Percentiles rank a stretch among this genome's conserved stretches.
phyloP scores from a whole-genome alignment of 2,797 vertebrate genomes.

The Sandelia bainsii region DNA sequence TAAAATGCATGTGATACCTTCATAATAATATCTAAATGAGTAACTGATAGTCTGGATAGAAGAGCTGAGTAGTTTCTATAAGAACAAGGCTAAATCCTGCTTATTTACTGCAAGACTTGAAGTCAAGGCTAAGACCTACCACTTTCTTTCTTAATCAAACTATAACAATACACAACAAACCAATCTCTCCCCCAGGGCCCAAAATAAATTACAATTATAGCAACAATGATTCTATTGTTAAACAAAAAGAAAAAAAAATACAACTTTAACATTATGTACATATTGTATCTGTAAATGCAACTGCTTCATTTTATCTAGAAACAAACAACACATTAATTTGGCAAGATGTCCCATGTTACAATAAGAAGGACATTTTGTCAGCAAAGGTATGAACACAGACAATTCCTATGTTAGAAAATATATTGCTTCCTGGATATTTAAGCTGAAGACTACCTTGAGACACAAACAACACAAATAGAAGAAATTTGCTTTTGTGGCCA shows the following conservation, averaged over 20 bases:
- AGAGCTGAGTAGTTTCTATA: slow-evolving; percentile 66
- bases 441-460: slow-evolving; percentile 65
- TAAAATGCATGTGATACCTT: slow-evolving; percentile 61
- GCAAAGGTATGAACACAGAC: slow-evolving; percentile 67
- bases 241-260: slow-evolving; percentile 65
- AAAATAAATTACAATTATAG: slow-evolving; percentile 80
- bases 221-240: slow-evolving; percentile 70
- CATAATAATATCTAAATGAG: slow-evolving; percentile 51
- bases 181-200: slow-evolving; percentile 32
- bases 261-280: slow-evolving; percentile 81
- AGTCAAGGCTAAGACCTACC: slow-evolving; percentile 75
- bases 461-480: slow-evolving; percentile 60
- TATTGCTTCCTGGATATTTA: slow-evolving; percentile 80
- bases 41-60: slow-evolving; percentile 60
- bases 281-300: slow-evolving; percentile 73
- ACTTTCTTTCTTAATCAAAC: slow-evolving; percentile 64
- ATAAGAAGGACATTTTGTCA: slow-evolving; percentile 58
- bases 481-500: slow-evolving; percentile 33
- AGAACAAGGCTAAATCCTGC: slow-evolving; percentile 79
- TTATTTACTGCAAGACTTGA: slow-evolving; percentile 65
- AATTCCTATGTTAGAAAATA: slow-evolving; percentile 79
- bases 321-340: slow-evolving; percentile 70
- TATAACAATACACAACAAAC: slow-evolving; percentile 57
- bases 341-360: slow-evolving; percentile 75
- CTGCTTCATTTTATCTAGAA: slow-evolving; percentile 57